Conservation (phyloP, 1,140 invertebrate genomes). For the Dryas iulia region DNA sequence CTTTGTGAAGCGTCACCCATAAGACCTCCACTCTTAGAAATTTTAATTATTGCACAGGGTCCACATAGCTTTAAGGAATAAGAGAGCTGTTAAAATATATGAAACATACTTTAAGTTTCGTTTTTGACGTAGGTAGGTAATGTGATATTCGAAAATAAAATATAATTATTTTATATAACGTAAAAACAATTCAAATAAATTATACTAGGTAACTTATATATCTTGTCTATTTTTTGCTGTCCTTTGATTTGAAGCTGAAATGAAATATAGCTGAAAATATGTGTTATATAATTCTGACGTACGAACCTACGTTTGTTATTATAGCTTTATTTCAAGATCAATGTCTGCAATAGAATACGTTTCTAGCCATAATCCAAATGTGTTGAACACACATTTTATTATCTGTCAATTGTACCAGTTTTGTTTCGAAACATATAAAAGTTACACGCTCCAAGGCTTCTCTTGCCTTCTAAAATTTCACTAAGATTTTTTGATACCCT, state of each 20-base stretch:
- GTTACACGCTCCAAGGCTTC: conserved; percentile 68
- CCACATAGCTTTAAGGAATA: conserved; percentile 49
- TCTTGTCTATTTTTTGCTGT: too few relatives aligned
- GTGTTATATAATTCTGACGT: too few relatives aligned
- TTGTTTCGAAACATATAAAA: conserved; percentile 58
- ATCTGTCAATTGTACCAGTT: conserved; percentile 59
- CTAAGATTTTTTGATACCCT: conserved; percentile 62
- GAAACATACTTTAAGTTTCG: too few relatives aligned
- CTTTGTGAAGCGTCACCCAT: conserved; percentile 64
- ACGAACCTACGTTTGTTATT: too few relatives aligned
- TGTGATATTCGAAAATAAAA: too few relatives aligned
- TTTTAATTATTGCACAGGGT: conserved; percentile 52
- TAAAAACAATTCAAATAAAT: too few relatives aligned
- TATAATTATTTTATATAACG: too few relatives aligned
- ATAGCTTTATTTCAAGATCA: conserved; percentile 4
- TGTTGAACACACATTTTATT: conserved; percentile 69
- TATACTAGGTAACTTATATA: too few relatives aligned
- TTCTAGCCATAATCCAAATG: conserved; percentile 57
- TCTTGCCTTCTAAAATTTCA: conserved; percentile 68
- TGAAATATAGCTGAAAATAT: too few relatives aligned
- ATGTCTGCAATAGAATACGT: conserved; percentile 10
- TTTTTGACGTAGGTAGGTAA: too few relatives aligned
- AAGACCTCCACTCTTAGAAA: conserved; percentile 38
- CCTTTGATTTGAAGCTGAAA: too few relatives aligned
- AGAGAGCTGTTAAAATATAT: too few relatives aligned